These are phyloP conservation scores for Pseudochaenichthys georgianus DNA, from an alignment of 2,797 vertebrate species.

Conservation along the genomic window DNA sequence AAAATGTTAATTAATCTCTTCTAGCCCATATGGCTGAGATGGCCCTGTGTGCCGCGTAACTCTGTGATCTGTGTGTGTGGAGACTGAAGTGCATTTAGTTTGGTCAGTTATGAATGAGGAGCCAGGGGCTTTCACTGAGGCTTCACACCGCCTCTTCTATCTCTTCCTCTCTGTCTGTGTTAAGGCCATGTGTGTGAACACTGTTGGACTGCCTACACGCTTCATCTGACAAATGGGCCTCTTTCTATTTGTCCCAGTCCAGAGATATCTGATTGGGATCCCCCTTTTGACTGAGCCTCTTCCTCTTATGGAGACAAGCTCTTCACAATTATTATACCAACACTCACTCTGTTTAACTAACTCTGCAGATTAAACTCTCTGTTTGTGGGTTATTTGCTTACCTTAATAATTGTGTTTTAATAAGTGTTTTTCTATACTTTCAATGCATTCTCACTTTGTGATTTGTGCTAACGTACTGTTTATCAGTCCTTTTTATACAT, in stretches of 20 bases:
- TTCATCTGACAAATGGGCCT: slow-evolving; percentile 22
- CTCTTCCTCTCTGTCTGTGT: slow-evolving; percentile 26
- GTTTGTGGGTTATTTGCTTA: background rate
- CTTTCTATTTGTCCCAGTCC: slow-evolving; percentile 22
- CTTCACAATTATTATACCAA: slow-evolving; percentile 5
- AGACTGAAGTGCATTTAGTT: slow-evolving; percentile 20
- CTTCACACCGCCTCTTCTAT: slow-evolving; percentile 7
- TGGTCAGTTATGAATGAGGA: slow-evolving; percentile 56
- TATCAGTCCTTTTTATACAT: background rate
- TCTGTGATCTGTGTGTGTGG: slow-evolving; percentile 49
- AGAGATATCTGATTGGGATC: slow-evolving; percentile 26
- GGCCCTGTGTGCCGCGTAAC: slow-evolving; percentile 34
- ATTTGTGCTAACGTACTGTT: background rate
- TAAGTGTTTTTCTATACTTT: background rate
- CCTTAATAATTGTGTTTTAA: background rate
- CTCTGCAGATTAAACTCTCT: background rate
- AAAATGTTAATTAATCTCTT: slow-evolving; percentile 98
- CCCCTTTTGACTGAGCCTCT: slow-evolving; percentile 20
- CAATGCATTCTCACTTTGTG: background rate
- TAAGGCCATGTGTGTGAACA: slow-evolving; percentile 17
- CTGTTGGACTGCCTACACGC: slow-evolving; percentile 15
- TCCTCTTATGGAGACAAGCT: slow-evolving; percentile 12
- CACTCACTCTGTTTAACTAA: background rate
- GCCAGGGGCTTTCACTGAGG: slow-evolving; percentile 16
- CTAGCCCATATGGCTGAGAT: slow-evolving; percentile 74